phyloP scores from a whole-genome alignment of 1,140 invertebrate genomes.

The Philotrypesis tridentata region DNA sequence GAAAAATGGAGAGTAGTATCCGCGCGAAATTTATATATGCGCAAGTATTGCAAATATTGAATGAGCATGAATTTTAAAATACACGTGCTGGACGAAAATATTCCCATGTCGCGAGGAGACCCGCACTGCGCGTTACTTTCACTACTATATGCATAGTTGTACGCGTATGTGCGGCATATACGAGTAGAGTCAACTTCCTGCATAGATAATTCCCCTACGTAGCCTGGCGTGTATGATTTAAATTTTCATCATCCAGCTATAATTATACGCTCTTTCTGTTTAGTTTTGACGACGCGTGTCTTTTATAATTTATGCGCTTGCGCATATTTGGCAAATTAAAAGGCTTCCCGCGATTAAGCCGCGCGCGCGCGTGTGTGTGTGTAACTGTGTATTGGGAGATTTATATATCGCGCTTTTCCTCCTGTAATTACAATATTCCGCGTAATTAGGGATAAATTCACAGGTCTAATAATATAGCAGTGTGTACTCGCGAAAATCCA shows the following conservation, averaged over 20 bases:
- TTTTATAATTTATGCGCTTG: neutral
- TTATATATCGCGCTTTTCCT: neutral
- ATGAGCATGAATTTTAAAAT: neutral
- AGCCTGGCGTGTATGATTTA: constrained; percentile 22
- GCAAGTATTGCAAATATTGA: too few species aligned
- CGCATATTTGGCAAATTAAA: neutral
- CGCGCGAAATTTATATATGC: too few species aligned
- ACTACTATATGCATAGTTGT: too few species aligned
- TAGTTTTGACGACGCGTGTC: constrained; percentile 5
- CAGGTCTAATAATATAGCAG: too few species aligned
- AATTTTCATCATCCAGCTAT: constrained; percentile 41
- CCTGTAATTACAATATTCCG: neutral
- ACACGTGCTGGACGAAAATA: neutral
- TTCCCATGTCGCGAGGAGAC: neutral
- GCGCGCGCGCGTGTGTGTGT: too few species aligned
- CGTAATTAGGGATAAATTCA: neutral
- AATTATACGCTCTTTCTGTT: constrained; percentile 16
- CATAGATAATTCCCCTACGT: constrained; percentile 26
- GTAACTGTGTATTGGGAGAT: neutral
- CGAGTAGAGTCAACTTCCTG: constrained; percentile 15
- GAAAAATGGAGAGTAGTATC: too few species aligned
- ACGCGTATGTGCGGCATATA: neutral
- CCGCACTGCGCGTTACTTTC: constrained; percentile 12
- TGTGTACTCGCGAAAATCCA: too few species aligned
- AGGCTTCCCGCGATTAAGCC: neutral